Evolutionary conservation across 2,888 invertebrate genomes (phyloP).

Genomic region (Tenthredo scrophulariae): DNA sequence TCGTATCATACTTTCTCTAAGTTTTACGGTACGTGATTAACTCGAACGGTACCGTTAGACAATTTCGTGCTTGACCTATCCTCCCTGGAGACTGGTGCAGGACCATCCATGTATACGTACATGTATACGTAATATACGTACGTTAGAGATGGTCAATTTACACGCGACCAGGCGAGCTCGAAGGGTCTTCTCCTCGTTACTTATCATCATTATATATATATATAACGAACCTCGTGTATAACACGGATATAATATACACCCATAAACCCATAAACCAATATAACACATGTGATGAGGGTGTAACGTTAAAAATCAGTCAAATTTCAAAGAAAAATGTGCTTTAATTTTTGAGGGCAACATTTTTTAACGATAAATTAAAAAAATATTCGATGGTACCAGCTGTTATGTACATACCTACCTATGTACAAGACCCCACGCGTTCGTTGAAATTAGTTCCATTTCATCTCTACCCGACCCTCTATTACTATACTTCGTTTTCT

Average conservation of each 20-base stretch:
- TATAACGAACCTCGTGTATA: constrained; percentile 4
- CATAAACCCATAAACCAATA: neutral
- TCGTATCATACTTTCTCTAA: constrained; percentile 60
- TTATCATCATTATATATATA: neutral
- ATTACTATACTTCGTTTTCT: neutral
- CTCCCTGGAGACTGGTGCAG: constrained; percentile 1
- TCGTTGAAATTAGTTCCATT: constrained; percentile 23
- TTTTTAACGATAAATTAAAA: too few relatives aligned
- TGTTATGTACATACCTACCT: too few relatives aligned
- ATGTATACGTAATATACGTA: neutral
- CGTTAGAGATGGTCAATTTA: neutral
- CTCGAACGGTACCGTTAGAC: constrained; percentile 55
- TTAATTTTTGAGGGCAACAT: too few relatives aligned
- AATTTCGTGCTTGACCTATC: constrained; percentile 61
- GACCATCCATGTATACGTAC: neutral
- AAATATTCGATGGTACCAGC: too few relatives aligned
- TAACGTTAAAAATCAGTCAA: too few relatives aligned
- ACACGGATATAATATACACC: neutral
- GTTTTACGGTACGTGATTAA: constrained; percentile 51
- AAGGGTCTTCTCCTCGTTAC: constrained; percentile 14
- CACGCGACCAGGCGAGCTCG: neutral
- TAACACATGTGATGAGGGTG: neutral
- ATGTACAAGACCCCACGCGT: neutral
- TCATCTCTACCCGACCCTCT: neutral
- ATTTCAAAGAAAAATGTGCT: too few relatives aligned